Percentiles rank a stretch among this genome's conserved stretches.
Evolutionary conservation across 2,797 vertebrate species (phyloP).

Genomic region (Epinephelus awoara): DNA sequence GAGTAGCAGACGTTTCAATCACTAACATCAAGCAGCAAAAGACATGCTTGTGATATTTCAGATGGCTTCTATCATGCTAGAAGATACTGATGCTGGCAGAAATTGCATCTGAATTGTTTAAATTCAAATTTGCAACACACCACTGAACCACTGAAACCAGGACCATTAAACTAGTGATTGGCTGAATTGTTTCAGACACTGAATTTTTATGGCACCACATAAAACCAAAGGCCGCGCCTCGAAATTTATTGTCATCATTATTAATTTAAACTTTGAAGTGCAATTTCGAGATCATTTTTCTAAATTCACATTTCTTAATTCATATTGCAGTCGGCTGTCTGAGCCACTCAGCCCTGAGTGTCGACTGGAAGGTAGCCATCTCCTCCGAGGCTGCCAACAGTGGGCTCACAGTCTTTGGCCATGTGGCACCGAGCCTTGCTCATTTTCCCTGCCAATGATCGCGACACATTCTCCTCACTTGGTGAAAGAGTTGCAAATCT

Average conservation of each 20-base stretch:
- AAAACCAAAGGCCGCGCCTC: conserved; percentile 27
- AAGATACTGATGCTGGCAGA: conserved; percentile 3
- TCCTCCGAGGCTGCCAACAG: conserved; percentile 71
- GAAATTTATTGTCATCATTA: conserved; percentile 40
- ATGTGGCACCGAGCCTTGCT: conserved; percentile 79
- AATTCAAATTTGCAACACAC: conserved; percentile 37
- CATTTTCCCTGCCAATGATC: conserved; percentile 77
- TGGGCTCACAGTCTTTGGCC: conserved; percentile 79
- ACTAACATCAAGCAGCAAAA: conserved; percentile 2
- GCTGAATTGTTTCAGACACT: conserved; percentile 47
- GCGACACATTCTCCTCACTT: conserved; percentile 73
- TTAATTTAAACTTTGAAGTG: conserved; percentile 37
- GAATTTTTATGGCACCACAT: conserved; percentile 45
- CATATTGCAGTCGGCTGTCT: conserved; percentile 49
- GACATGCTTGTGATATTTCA: background rate
- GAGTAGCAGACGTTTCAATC: background rate
- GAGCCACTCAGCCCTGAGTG: conserved; percentile 61
- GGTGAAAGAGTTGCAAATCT: conserved; percentile 75
- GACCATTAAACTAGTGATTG: conserved; percentile 41
- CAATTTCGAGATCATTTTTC: conserved; percentile 44
- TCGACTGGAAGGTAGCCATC: conserved; percentile 79
- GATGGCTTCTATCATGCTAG: conserved; percentile 6
- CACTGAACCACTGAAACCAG: conserved; percentile 30
- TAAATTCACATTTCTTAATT: conserved; percentile 59
- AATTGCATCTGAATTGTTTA: conserved; percentile 31